Percentiles rank a stretch among this genome's conserved stretches.
Conservation (phyloP, 1,140 invertebrate genomes). For the Eumeta japonica region DNA sequence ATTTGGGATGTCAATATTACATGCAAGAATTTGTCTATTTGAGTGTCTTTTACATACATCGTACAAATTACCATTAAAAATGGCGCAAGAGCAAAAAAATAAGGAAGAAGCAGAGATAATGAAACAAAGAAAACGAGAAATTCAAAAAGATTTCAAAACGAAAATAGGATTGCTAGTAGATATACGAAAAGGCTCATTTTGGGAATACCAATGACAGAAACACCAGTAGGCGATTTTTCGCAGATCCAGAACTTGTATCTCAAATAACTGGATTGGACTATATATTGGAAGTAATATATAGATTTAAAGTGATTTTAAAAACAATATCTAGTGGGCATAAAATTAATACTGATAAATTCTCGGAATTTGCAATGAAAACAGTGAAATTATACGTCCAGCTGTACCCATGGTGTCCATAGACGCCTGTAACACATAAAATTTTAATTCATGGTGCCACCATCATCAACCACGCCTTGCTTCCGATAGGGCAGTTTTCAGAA, state of each 20-base stretch:
- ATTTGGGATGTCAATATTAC: slow-evolving; percentile 31
- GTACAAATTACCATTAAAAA: slow-evolving; percentile 28
- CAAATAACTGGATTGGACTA: slow-evolving; percentile 23
- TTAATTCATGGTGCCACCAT: slow-evolving; percentile 20
- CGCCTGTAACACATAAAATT: slow-evolving; percentile 32
- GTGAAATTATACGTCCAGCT: slow-evolving; percentile 17
- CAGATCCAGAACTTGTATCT: slow-evolving; percentile 14
- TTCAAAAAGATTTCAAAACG: slow-evolving; percentile 23
- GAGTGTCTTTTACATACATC: slow-evolving; percentile 30
- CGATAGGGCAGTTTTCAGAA: slow-evolving; percentile 15
- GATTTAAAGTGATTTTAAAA: slow-evolving; percentile 11
- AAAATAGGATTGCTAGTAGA: slow-evolving; percentile 26
- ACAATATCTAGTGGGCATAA: no score
- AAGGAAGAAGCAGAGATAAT: no score
- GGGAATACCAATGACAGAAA: slow-evolving; percentile 39
- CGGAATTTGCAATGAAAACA: slow-evolving; percentile 11
- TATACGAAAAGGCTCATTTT: slow-evolving; percentile 26
- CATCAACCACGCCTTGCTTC: slow-evolving; percentile 10
- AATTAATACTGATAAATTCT: no score
- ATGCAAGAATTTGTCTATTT: slow-evolving; percentile 38
- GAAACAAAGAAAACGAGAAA: slow-evolving; percentile 23
- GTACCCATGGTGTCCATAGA: slow-evolving; percentile 29
- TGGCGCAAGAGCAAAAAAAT: no score
- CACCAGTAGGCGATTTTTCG: slow-evolving; percentile 31
- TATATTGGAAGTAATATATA: slow-evolving; percentile 6